phyloP scores from a whole-genome alignment of 2,113 vertebrate genomes.

The Meles meles region DNA sequence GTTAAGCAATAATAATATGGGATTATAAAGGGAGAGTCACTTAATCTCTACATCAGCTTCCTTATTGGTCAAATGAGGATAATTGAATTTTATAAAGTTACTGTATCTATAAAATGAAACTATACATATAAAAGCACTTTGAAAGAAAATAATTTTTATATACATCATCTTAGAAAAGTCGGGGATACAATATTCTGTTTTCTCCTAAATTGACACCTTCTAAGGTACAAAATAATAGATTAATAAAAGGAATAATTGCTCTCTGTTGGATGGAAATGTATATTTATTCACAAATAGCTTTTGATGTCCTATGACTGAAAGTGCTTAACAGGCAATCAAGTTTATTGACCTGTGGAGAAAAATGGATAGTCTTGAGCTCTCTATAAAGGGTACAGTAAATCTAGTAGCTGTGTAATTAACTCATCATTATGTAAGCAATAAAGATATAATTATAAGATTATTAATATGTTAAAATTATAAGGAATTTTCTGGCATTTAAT shows the following conservation, averaged over 20 bases:
- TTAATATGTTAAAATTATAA: constrained; percentile 79
- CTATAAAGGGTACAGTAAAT: constrained; percentile 61
- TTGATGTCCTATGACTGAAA: neutral
- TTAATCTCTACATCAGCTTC: neutral
- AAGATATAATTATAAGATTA: constrained; percentile 79
- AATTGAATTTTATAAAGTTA: neutral
- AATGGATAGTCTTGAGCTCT: constrained; percentile 39
- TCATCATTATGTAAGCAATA: constrained; percentile 79
- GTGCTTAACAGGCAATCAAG: constrained; percentile 60
- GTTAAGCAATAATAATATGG: neutral
- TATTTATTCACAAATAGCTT: constrained; percentile 39
- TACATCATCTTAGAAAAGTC: neutral
- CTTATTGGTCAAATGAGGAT: neutral
- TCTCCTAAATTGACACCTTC: neutral
- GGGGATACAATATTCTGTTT: neutral
- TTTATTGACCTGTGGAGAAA: constrained; percentile 66
- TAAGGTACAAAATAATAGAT: neutral
- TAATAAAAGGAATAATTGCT: neutral
- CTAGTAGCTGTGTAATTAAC: constrained; percentile 68
- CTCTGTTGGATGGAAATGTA: neutral
- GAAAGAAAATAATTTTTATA: neutral
- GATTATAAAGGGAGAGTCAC: neutral
- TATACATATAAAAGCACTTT: neutral
- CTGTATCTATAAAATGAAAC: neutral
- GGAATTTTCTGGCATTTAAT: constrained; percentile 81